These are phyloP conservation scores for Gouania willdenowi DNA, from an alignment of 2,797 vertebrate species.

Conservation along the genomic window DNA sequence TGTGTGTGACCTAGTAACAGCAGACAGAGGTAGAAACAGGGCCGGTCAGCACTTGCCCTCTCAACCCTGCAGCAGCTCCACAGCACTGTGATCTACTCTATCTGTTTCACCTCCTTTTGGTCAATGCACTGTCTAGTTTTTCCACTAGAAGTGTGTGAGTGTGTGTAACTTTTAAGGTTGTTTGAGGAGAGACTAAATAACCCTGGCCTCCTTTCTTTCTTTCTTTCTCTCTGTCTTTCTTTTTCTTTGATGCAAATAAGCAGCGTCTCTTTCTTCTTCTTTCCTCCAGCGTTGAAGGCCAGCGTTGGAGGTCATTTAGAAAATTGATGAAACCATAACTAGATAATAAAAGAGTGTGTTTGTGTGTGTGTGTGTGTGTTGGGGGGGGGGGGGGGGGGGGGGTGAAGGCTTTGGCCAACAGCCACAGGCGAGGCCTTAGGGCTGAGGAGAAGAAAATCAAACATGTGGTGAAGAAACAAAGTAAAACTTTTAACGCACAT, in stretches of 20 bases:
- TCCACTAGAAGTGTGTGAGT: no score
- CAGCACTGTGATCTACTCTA: conserved; percentile 66
- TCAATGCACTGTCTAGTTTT: conserved; percentile 34
- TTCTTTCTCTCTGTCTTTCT: no score
- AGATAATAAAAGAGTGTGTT: conserved; percentile 30
- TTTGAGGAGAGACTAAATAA: conserved; percentile 42
- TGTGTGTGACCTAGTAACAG: conserved; percentile 72
- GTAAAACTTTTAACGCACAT: no score
- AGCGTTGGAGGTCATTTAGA: conserved; percentile 26
- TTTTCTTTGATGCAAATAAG: conserved; percentile 25
- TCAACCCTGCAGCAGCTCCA: conserved; percentile 79
- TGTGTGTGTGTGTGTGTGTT: no score
- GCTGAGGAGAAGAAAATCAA: conserved; percentile 11
- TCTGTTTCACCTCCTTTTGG: conserved; percentile 40
- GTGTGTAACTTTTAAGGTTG: conserved; percentile 55
- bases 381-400: conserved; percentile 2
- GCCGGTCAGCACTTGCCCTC: conserved; percentile 85
- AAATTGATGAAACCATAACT: conserved; percentile 18
- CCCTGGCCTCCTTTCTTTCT: conserved; percentile 26
- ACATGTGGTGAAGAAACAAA: conserved; percentile 20
- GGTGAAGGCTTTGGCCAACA: conserved; percentile 6
- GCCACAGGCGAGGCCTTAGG: conserved; percentile 30
- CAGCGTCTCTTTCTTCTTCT: background rate
- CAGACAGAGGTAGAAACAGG: conserved; percentile 82
- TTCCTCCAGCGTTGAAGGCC: background rate